Evolutionary conservation across 2,888 invertebrate species (phyloP).

Genomic region (Orchestes rusci): DNA sequence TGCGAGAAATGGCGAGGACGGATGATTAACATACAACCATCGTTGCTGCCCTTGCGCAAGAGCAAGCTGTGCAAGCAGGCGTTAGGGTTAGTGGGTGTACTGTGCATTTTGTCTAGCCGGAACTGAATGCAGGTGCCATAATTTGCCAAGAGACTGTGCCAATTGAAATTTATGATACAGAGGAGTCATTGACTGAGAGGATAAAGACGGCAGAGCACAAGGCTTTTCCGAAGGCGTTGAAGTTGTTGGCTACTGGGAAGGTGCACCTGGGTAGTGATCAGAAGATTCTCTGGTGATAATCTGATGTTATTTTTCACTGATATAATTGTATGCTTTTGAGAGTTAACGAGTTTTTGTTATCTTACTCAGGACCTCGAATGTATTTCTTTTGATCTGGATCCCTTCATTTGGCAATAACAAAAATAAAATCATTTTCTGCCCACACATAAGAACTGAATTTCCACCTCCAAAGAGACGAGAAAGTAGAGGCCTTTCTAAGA

Average conservation of each 20-base stretch:
- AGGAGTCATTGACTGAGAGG: conserved; percentile 62
- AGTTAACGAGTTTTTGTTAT: too few species aligned
- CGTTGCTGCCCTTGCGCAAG: conserved; percentile 85
- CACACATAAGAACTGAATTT: too few species aligned
- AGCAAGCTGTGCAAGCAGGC: conserved; percentile 77
- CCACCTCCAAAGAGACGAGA: too few species aligned
- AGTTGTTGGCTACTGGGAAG: conserved; percentile 61
- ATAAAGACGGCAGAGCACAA: conserved; percentile 77
- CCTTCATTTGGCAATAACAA: too few species aligned
- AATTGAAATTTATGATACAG: conserved; percentile 67
- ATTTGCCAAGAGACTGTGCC: conserved; percentile 80
- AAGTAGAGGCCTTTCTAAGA: too few species aligned
- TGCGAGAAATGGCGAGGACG: conserved; percentile 78
- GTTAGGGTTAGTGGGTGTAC: conserved; percentile 87
- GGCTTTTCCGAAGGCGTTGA: conserved; percentile 77
- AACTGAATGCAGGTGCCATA: conserved; percentile 88
- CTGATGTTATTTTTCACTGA: too few species aligned
- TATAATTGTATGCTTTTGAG: too few species aligned
- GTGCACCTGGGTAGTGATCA: conserved; percentile 51
- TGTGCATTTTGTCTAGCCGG: conserved; percentile 92
- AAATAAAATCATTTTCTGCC: too few species aligned
- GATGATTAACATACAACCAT: conserved; percentile 91
- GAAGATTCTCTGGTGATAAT: conserved; percentile 45
- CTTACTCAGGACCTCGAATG: too few species aligned
- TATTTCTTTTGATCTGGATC: too few species aligned